phyloP scores from a whole-genome alignment of 2,113 vertebrate species.

The Elephantulus edwardii region DNA sequence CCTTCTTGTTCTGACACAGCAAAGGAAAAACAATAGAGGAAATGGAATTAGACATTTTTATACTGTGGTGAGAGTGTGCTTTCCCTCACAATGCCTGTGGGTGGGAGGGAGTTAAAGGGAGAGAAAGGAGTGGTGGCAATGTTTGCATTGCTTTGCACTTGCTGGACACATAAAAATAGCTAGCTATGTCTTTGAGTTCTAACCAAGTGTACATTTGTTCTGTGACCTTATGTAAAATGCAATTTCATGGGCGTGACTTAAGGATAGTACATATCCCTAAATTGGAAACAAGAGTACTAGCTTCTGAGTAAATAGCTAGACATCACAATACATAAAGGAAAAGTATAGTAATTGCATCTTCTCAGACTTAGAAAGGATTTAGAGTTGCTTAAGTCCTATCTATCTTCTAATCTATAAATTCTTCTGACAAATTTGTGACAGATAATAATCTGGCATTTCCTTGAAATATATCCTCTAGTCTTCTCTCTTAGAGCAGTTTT shows the following conservation, averaged over 20 bases:
- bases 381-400: conserved; percentile 19
- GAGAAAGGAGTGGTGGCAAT: conserved; percentile 52
- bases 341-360: conserved; percentile 14
- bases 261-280: conserved; percentile 6
- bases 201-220: conserved; percentile 63
- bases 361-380: conserved; percentile 28
- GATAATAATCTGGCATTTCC: neutral
- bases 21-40: conserved; percentile 43
- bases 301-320: conserved; percentile 48
- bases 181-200: conserved; percentile 60
- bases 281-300: conserved; percentile 38
- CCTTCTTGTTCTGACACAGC: neutral
- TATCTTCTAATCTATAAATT: conserved; percentile 17
- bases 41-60: neutral
- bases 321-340: neutral
- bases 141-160: conserved; percentile 62
- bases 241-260: conserved; percentile 57
- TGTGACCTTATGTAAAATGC: conserved; percentile 64
- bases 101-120: conserved; percentile 13
- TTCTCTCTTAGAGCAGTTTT: conserved; percentile 22
- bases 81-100: neutral
- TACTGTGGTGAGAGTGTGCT: neutral
- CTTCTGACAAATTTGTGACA: conserved; percentile 1
- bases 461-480: conserved; percentile 21
- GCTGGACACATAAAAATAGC: conserved; percentile 64